Base-by-base conservation (phyloP, 2,797 vertebrate species). In the Pseudocheirus occidentalis region DNA sequence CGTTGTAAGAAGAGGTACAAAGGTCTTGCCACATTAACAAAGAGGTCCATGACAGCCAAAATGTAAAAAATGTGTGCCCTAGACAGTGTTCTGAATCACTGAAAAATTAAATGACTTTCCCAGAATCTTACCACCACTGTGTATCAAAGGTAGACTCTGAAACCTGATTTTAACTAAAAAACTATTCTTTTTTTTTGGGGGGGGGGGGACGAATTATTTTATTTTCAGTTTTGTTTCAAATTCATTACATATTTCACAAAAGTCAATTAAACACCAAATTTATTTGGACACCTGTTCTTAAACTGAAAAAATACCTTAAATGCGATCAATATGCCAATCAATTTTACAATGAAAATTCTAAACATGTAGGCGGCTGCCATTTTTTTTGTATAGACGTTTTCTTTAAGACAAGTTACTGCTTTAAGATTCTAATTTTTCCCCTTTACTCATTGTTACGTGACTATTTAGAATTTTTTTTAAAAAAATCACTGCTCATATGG, bases 131-230 rank as follows among this genome's bases (percentile, higher is more conserved):
- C 31, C 11, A 34, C 34, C 62, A n/a, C 5, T n/a, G 16, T n/a
- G 1, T 7, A 18, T n/a, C 11, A 31, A 62, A 66, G 34, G 1
- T 2, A 66, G 34, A 18, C 34, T 34, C 40, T n/a, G 34, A 66
- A 66, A 5, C 62, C 34, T n/a, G 62, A 34, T 66, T n/a, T 66
- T 66, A 62, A 62, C 59, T 62, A 62, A 62, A 62, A 59, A 13
- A 62, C 59, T 62, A 62, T 34, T 66, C 13, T 16, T 66, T 31
- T 66, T 66, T 14, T n/a, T n/a, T n/a, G n/a, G n/a, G n/a, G 55
- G 94, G 96, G 92, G 89, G 24, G 24, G n/a, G 94, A 56, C n/a
- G n/a, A n/a, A n/a, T 52, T 54, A 0, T 29, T 99, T 99, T 99
- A 97, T 97, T 97, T 95, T 97, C 91, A 96, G 97, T 98, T 98